Conservation (phyloP, 1,140 invertebrate genomes). For the Lucilia cuprina region DNA sequence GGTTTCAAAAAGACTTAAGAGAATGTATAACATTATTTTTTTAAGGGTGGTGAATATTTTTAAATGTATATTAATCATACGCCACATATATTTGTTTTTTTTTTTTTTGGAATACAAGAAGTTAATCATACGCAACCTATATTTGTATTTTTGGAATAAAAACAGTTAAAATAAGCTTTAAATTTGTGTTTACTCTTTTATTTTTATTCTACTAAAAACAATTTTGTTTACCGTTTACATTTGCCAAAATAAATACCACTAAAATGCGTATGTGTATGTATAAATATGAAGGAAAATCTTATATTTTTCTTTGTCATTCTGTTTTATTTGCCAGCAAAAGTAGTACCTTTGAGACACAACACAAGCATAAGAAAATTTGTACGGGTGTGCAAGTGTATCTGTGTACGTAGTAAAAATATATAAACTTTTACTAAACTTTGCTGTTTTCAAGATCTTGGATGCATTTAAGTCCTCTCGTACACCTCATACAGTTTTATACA, state of each 20-base stretch:
- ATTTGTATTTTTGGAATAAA: no score
- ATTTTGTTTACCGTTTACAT: neutral
- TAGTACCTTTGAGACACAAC: neutral
- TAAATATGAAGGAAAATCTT: neutral
- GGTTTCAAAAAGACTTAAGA: no score
- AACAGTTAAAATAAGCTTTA: no score
- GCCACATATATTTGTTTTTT: no score
- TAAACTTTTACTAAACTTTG: neutral
- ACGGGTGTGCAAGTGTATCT: no score
- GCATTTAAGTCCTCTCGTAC: neutral
- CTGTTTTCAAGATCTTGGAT: neutral
- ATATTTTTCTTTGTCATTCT: neutral
- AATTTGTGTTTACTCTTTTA: no score
- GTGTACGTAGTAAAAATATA: no score
- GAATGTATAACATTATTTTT: no score
- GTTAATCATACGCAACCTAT: no score
- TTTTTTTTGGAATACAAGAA: no score
- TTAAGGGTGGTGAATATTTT: no score
- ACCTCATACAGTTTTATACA: neutral
- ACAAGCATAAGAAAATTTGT: neutral
- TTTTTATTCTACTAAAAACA: neutral
- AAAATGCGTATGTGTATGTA: neutral
- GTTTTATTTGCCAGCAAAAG: neutral
- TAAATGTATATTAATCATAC: no score
- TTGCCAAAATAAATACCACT: conserved; percentile 6